These are phyloP conservation scores for Montipora foliosa DNA, from an alignment of 64 coral and sea anemone species.

Conservation along the genomic window DNA sequence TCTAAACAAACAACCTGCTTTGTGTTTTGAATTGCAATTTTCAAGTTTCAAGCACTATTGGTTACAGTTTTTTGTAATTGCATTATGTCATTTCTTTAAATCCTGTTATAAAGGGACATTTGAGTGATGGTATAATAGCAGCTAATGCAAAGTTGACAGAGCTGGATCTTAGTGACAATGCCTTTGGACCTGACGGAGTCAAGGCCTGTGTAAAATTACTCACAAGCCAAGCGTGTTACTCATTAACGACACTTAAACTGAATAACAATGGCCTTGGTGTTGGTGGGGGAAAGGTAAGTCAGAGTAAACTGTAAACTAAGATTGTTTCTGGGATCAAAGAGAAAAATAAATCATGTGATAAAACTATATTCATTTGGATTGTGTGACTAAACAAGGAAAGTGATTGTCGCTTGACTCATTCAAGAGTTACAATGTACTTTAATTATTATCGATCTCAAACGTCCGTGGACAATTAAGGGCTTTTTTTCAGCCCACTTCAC, in stretches of 20 bases:
- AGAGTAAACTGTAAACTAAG: background rate
- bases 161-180: constrained; percentile 97
- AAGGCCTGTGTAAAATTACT: constrained; percentile 89
- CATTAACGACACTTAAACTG: constrained; percentile 85
- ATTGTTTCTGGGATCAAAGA: background rate
- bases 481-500: too few species aligned
- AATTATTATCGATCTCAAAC: too few species aligned
- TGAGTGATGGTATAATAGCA: constrained; percentile 88
- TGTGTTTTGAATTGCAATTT: too few species aligned
- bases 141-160: constrained; percentile 91
- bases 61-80: background rate
- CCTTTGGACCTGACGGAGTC: constrained; percentile 99
- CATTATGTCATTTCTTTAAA: background rate
- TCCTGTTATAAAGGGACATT: constrained; percentile 57
- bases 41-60: background rate
- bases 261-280: constrained; percentile 98
- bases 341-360: too few species aligned
- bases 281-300: constrained; percentile 91
- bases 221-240: constrained; percentile 93
- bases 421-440: too few species aligned
- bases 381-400: too few species aligned
- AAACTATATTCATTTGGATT: too few species aligned
- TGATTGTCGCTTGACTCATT: too few species aligned
- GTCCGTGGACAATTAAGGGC: too few species aligned
- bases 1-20: too few species aligned